Evolutionary conservation across 1,140 invertebrate species (phyloP), one percentile per base, ranked within the genome.

Genomic region (Lucilia sericata): DNA sequence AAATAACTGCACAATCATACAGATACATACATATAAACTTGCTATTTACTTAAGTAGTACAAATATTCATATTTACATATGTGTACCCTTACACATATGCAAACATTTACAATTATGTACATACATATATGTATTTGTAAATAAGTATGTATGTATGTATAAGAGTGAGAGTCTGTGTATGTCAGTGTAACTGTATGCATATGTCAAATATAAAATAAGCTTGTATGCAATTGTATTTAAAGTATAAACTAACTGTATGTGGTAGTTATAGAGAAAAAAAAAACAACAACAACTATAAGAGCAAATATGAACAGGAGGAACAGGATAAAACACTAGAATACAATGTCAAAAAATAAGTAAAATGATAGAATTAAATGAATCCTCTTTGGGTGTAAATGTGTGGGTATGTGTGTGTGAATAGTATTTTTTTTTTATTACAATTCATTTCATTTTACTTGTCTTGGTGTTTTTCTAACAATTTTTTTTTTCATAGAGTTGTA

Each of bases 341-440:
- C 42, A 60, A 60, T 60, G 55, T 42, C 42, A 30, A 42, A 42
- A 60, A 17, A 76, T 47, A 76, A 76, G 74, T 34, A 80, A 80
- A 36, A 49, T 80, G 47, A 80, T 80, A 49, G 49, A 80, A 80
- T 80, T 80, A 80, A 80, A 80, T 49, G 36, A 80, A 49, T 80
- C 47, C 42, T 80, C 12, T 80, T 80, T 78, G 34, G 25, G 34
- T 75, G 55, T 60, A 60, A 60, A 60, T 60, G 55, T 60, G 55
- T 78, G 34, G 25, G 34, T 75, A 14, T 60, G 17, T 60, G 55
- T n/a, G 13, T n/a, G 55, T 60, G 55, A 42, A 42, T 42, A 42
- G 5, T 2, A 8, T 70, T 25, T 70, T 70, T 70, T 10, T 21
- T 19, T 60, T 60, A n/a, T 60, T 60, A 14, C 25, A 30, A 30